Conservation (phyloP, 2,113 vertebrate genomes). For the Alexandromys fortis region DNA sequence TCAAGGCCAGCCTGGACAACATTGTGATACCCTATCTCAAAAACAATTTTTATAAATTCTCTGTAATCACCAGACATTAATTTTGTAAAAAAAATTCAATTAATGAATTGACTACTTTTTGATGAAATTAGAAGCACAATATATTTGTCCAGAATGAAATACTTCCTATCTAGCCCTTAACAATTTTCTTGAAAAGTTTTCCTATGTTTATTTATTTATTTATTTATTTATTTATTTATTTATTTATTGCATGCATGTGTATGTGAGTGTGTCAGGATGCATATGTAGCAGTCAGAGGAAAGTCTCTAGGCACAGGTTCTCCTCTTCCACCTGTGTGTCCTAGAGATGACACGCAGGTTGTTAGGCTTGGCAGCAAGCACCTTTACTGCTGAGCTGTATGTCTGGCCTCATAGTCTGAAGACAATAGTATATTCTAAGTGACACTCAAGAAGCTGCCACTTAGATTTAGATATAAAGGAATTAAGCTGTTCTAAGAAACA, state of each 20-base stretch:
- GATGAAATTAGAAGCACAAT: conserved; percentile 47
- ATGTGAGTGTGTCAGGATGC: background rate
- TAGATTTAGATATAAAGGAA: background rate
- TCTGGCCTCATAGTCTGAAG: background rate
- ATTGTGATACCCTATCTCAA: background rate
- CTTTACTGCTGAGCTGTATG: background rate
- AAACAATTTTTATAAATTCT: background rate
- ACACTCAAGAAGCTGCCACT: background rate
- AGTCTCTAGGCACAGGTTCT: background rate
- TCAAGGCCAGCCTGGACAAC: background rate
- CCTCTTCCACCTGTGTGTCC: background rate
- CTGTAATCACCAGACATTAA: conserved; percentile 11
- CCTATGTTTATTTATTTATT: background rate
- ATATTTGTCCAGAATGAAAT: conserved; percentile 26
- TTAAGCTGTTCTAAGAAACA: background rate
- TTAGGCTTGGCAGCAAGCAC: background rate
- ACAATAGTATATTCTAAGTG: background rate
- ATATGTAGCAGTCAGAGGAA: background rate
- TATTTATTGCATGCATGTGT: background rate
- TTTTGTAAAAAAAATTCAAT: conserved; percentile 23
- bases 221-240: too few relatives aligned
- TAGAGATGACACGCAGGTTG: background rate
- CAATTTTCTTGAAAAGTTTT: background rate
- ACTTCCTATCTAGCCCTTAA: background rate
- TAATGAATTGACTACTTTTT: conserved; percentile 44